Conservation (phyloP, 2,888 invertebrate species). For the Theretra japonica region DNA sequence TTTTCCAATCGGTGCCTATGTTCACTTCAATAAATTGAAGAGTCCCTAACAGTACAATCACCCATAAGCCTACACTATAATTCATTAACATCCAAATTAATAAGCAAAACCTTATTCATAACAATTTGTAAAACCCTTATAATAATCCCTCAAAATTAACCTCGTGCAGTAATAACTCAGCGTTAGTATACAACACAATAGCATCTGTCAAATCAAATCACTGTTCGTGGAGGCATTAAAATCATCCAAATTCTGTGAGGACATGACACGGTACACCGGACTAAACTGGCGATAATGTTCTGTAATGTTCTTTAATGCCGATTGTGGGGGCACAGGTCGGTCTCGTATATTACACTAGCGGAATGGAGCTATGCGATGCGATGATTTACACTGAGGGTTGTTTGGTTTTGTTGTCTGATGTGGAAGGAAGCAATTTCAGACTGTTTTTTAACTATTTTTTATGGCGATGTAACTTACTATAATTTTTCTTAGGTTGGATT, state of each 20-base stretch:
- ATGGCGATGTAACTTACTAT: neutral
- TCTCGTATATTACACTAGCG: conserved; percentile 44
- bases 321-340: conserved; percentile 64
- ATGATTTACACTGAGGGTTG: neutral
- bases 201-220: conserved; percentile 73
- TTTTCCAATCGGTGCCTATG: too few species aligned
- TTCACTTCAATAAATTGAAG: too few species aligned
- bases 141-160: neutral
- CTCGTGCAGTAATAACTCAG: conserved; percentile 1
- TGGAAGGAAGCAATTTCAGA: too few species aligned
- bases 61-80: too few species aligned
- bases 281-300: conserved; percentile 70
- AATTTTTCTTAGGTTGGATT: too few species aligned
- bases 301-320: conserved; percentile 67
- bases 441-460: neutral
- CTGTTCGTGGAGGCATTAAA: conserved; percentile 64
- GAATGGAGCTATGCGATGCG: conserved; percentile 11
- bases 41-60: too few species aligned
- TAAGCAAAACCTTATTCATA: neutral
- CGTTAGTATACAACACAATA: conserved; percentile 44
- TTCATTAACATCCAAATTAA: too few species aligned
- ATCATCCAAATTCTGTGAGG: conserved; percentile 69
- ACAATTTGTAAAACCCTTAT: neutral
- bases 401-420: too few species aligned
- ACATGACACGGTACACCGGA: conserved; percentile 68